Evolutionary conservation across 2,888 invertebrate genomes (phyloP).

Genomic region (Lamellibrachia columna): DNA sequence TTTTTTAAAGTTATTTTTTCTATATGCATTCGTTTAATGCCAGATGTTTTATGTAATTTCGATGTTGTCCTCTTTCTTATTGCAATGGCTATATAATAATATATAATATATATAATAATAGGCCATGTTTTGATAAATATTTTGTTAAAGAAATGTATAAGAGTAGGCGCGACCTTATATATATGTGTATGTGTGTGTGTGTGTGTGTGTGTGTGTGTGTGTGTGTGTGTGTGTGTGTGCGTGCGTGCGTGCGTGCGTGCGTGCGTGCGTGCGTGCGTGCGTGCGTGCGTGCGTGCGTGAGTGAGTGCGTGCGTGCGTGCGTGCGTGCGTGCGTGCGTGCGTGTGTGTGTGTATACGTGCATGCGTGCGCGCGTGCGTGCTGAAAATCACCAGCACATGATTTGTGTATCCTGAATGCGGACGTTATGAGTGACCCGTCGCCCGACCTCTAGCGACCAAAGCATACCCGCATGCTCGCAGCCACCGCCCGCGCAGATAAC

Average conservation of each 20-base stretch:
- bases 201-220: background rate
- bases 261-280: background rate
- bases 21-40: too few relatives aligned
- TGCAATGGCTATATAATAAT: too few relatives aligned
- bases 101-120: too few relatives aligned
- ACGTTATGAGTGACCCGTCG: background rate
- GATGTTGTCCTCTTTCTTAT: too few relatives aligned
- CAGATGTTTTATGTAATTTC: too few relatives aligned
- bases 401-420: background rate
- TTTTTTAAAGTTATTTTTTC: too few relatives aligned
- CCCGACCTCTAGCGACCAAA: background rate
- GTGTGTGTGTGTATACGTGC: background rate
- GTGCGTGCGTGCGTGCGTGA: background rate
- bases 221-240: background rate
- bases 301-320: background rate
- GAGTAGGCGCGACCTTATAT: background rate
- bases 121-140: too few relatives aligned
- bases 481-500: background rate
- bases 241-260: background rate
- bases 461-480: background rate
- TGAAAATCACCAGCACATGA: background rate
- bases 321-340: background rate
- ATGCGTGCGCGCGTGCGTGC: background rate
- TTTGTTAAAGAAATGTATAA: too few relatives aligned
- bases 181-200: background rate